A percentile compares a stretch with the other conserved stretches of the same genome.
These are phyloP conservation scores for Crocallis elinguaria DNA, from an alignment of 2,888 invertebrate species.

Conservation along the genomic window DNA sequence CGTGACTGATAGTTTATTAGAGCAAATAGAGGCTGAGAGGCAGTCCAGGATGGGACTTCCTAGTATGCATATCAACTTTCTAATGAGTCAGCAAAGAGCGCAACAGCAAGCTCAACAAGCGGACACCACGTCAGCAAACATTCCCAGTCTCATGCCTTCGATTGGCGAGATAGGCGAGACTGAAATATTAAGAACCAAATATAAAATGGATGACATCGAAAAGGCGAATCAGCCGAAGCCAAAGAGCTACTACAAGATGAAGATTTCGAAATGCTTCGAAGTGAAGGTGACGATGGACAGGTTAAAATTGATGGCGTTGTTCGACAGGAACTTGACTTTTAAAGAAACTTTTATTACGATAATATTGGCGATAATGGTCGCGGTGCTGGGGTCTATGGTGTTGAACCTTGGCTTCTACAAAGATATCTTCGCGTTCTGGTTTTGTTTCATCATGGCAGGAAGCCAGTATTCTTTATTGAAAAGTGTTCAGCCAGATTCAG, in stretches of 20 bases:
- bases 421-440: conserved; percentile 96
- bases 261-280: conserved; percentile 86
- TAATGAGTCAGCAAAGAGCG: conserved; percentile 73
- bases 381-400: conserved; percentile 93
- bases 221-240: conserved; percentile 82
- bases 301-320: conserved; percentile 94
- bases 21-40: conserved; percentile 78
- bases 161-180: conserved; percentile 85
- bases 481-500: conserved; percentile 99
- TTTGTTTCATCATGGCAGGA: conserved; percentile 98
- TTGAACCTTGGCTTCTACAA: conserved; percentile 94
- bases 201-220: conserved; percentile 83
- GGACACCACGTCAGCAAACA: conserved; percentile 62
- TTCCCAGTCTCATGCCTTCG: conserved; percentile 78
- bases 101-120: conserved; percentile 58
- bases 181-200: conserved; percentile 85
- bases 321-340: conserved; percentile 95
- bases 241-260: conserved; percentile 90
- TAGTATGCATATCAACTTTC: conserved; percentile 79
- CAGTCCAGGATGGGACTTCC: conserved; percentile 78
- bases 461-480: conserved; percentile 98
- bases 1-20: conserved; percentile 77
- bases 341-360: conserved; percentile 93
- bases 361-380: conserved; percentile 92
- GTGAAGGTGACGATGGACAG: conserved; percentile 96